A percentile compares a stretch with the other conserved stretches of the same genome.
Evolutionary conservation across 2,797 vertebrate species (phyloP).

Genomic region (Pipistrellus kuhlii): DNA sequence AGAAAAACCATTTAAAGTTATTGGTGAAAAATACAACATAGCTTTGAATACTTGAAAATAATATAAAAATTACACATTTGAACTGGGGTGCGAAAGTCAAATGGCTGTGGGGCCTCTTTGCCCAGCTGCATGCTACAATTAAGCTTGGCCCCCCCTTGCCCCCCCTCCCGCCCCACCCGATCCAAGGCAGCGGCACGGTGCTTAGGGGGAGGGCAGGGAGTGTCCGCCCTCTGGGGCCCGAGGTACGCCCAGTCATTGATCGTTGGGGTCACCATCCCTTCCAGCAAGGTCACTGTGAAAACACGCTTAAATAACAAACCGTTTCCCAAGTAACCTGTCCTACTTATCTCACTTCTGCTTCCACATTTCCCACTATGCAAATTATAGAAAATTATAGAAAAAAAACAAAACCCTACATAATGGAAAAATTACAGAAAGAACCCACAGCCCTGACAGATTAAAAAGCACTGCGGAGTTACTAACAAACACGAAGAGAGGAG

Average conservation of each 20-base stretch:
- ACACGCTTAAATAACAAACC: neutral
- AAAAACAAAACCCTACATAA: neutral
- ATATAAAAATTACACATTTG: neutral
- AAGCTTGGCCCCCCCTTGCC: too few species aligned
- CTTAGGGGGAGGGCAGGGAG: neutral
- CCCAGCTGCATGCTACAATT: neutral
- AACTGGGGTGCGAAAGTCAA: neutral
- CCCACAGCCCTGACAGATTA: neutral
- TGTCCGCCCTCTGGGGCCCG: rapidly evolving
- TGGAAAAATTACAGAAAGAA: neutral
- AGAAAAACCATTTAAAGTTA: neutral
- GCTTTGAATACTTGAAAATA: neutral
- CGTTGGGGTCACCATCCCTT: neutral
- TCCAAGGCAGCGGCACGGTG: rapidly evolving
- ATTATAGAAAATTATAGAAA: neutral
- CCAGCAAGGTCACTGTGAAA: neutral
- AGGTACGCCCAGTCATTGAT: neutral
- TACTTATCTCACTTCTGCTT: neutral
- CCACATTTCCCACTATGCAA: neutral
- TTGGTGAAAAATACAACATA: neutral
- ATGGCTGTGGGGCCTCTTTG: neutral
- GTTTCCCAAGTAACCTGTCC: slow-evolving; percentile 7
- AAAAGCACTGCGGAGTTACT: neutral
- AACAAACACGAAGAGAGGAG: neutral
- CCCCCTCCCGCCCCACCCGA: too few species aligned